Percentiles rank a stretch among this genome's conserved stretches.
Evolutionary conservation across 2,888 invertebrate genomes (phyloP).

Genomic region (Aquatica leii): DNA sequence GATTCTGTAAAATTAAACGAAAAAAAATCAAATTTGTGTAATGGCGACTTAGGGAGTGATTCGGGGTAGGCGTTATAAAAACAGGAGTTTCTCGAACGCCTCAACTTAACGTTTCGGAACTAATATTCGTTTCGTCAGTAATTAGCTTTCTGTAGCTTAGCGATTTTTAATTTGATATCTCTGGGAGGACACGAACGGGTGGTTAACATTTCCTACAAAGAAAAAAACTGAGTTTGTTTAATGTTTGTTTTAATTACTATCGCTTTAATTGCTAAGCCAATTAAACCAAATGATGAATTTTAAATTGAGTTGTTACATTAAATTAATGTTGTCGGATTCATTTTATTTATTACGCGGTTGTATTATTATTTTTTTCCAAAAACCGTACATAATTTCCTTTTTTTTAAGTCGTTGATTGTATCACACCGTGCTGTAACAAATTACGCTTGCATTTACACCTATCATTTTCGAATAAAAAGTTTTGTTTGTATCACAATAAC

Average conservation of each 20-base stretch:
- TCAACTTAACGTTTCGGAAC: conserved; percentile 57
- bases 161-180: conserved; percentile 40
- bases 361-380: neutral
- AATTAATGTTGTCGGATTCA: conserved; percentile 27
- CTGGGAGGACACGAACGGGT: conserved; percentile 32
- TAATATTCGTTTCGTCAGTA: conserved; percentile 55
- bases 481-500: neutral
- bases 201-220: conserved; percentile 18
- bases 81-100: conserved; percentile 44
- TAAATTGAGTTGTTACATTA: conserved; percentile 29
- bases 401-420: neutral
- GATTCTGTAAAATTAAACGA: conserved; percentile 46
- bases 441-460: conserved; percentile 11
- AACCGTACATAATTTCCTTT: neutral
- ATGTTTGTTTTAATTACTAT: conserved; percentile 34
- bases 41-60: conserved; percentile 52
- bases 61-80: conserved; percentile 53
- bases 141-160: conserved; percentile 49
- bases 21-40: conserved; percentile 52
- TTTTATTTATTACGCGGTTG: conserved; percentile 11
- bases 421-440: neutral
- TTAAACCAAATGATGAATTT: conserved; percentile 32
- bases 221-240: conserved; percentile 27
- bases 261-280: conserved; percentile 28
- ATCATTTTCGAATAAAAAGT: conserved; percentile 2